phyloP scores from a whole-genome alignment of 92 coral and sea anemone species.

The Ricordea florida region DNA sequence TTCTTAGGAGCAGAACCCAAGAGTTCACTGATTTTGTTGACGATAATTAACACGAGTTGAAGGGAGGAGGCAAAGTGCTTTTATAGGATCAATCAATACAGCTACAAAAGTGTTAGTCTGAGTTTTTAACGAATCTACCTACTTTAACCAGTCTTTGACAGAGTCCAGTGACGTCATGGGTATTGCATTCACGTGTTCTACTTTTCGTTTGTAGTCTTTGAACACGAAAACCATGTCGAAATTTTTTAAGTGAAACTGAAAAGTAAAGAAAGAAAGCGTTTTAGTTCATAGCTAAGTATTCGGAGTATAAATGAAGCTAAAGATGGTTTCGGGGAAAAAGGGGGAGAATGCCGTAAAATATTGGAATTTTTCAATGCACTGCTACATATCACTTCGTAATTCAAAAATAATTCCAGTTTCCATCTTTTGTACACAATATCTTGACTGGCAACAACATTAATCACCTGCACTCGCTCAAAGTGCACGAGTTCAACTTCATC shows the following conservation, averaged over 20 bases:
- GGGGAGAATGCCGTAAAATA: too few relatives aligned
- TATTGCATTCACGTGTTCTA: conserved; percentile 95
- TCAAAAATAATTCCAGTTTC: not conserved
- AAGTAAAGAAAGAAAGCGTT: not conserved
- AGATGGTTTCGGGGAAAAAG: too few relatives aligned
- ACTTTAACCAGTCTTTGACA: conserved; percentile 99
- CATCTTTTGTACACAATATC: not conserved
- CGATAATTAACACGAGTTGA: too few relatives aligned
- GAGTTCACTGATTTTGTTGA: too few relatives aligned
- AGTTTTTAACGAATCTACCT: too few relatives aligned
- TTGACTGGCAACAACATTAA: not conserved
- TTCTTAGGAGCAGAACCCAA: too few relatives aligned
- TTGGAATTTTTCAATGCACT: not conserved
- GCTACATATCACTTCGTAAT: not conserved
- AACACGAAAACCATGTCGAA: conserved; percentile 99
- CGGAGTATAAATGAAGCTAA: too few relatives aligned
- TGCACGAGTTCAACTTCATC: conserved; percentile 99
- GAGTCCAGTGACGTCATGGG: conserved; percentile 99
- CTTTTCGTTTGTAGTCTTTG: conserved; percentile 98
- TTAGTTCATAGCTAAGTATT: too few relatives aligned
- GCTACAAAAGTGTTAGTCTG: too few relatives aligned
- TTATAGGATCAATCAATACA: too few relatives aligned
- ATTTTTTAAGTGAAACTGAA: conserved; percentile 94
- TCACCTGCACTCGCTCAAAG: conserved; percentile 99
- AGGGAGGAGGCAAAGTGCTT: too few relatives aligned